Evolutionary conservation across 2,888 invertebrate species (phyloP).

Genomic region (Helicoverpa assulta): DNA sequence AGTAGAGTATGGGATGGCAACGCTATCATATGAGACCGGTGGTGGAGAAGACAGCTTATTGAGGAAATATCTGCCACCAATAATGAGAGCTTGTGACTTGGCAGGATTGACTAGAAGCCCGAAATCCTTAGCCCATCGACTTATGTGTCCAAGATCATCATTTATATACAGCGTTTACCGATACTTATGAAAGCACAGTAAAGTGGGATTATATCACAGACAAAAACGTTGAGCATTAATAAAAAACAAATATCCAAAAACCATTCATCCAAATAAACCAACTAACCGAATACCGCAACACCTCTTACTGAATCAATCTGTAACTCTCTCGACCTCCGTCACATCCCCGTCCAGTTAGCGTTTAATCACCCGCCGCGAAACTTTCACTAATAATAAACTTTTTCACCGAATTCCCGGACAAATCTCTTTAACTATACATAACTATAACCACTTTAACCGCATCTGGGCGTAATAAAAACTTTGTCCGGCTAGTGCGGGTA

Average conservation of each 20-base stretch:
- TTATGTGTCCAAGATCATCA: too few relatives aligned
- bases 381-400: constrained; percentile 73
- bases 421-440: constrained; percentile 67
- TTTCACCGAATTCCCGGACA: constrained; percentile 67
- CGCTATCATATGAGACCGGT: too few relatives aligned
- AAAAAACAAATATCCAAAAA: neutral
- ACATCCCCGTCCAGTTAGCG: constrained; percentile 6
- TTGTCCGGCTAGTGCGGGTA: constrained; percentile 52
- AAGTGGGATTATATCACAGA: neutral
- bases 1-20: too few relatives aligned
- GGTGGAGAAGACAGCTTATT: too few relatives aligned
- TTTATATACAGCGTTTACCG: too few relatives aligned
- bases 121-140: too few relatives aligned
- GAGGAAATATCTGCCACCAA: too few relatives aligned
- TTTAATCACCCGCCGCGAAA: constrained; percentile 59
- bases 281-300: neutral
- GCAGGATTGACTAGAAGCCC: too few relatives aligned
- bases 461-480: constrained; percentile 71
- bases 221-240: neutral
- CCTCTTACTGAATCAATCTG: constrained; percentile 4
- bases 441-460: constrained; percentile 63
- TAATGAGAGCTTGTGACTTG: too few relatives aligned
- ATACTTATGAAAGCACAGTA: too few relatives aligned
- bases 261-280: neutral
- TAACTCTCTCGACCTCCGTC: constrained; percentile 26